Conservation (phyloP, 2,888 invertebrate genomes). For the Orgyia antiqua region DNA sequence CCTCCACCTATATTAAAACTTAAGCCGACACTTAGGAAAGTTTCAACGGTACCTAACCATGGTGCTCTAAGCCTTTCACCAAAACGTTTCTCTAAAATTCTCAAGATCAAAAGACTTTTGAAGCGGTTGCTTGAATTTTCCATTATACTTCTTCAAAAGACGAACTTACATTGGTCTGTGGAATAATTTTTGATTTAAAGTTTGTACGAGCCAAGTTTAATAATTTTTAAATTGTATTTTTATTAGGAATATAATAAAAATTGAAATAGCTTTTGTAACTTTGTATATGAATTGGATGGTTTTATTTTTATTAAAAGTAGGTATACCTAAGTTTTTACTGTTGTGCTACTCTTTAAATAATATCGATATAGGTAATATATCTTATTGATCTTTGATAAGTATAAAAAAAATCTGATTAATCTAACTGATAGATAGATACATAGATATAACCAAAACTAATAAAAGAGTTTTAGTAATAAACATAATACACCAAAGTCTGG, state of each 20-base stretch:
- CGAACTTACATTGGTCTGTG: slow-evolving; percentile 47
- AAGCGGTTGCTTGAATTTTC: slow-evolving; percentile 64
- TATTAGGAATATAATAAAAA: slow-evolving; percentile 17
- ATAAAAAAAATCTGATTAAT: no score
- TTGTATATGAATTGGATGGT: no score
- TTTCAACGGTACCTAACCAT: slow-evolving; percentile 32
- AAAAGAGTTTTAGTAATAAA: no score
- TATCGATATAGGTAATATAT: no score
- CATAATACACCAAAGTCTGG: no score
- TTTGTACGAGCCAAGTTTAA: slow-evolving; percentile 19
- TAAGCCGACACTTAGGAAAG: slow-evolving; percentile 33
- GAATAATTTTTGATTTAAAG: slow-evolving; percentile 43
- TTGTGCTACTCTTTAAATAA: no score
- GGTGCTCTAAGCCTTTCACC: slow-evolving; percentile 40
- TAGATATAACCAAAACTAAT: no score
- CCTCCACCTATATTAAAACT: slow-evolving; percentile 27
- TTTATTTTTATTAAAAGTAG: no score
- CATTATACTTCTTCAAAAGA: slow-evolving; percentile 59
- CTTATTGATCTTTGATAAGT: no score
- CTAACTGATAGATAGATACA: no score
- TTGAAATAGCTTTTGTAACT: no score
- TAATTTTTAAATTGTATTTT: slow-evolving; percentile 17
- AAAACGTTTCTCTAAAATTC: slow-evolving; percentile 50
- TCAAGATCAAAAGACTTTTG: slow-evolving; percentile 64
- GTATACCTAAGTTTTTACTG: no score